A percentile compares a stretch with the other conserved stretches of the same genome.
phyloP scores from a whole-genome alignment of 92 coral and sea anemone species.

The Paragorgia papillata region DNA sequence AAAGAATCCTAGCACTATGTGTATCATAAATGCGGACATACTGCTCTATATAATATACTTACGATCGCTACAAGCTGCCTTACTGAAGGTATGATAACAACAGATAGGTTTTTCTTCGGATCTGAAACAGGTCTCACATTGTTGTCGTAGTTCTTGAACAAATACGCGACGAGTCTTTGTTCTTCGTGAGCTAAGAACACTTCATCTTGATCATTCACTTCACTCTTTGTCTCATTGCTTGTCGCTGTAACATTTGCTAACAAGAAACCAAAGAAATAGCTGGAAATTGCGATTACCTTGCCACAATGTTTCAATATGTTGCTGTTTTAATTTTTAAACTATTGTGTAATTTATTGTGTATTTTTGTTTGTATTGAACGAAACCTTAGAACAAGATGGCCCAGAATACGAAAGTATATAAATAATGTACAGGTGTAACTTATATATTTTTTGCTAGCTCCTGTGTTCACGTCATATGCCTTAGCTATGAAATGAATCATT shows the following conservation, averaged over 20 bases:
- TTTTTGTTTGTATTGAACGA: no score
- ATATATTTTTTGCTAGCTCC: no score
- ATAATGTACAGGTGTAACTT: no score
- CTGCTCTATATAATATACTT: not conserved
- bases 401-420: no score
- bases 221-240: not conserved
- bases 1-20: no score
- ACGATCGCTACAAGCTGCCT: conserved; percentile 24
- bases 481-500: no score
- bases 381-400: no score
- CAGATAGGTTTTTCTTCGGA: conserved; percentile 7
- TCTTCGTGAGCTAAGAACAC: conserved; percentile 14
- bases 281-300: not conserved
- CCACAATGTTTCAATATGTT: no score
- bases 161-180: conserved; percentile 29
- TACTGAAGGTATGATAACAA: conserved; percentile 1
- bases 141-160: conserved; percentile 28
- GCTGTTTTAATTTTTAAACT: not conserved
- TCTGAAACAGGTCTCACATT: conserved; percentile 28
- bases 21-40: no score
- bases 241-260: not conserved
- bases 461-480: no score
- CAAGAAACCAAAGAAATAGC: not conserved
- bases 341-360: not conserved
- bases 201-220: not conserved